Conservation (phyloP, 1,140 invertebrate species). For the Metopolophium dirhodum region DNA sequence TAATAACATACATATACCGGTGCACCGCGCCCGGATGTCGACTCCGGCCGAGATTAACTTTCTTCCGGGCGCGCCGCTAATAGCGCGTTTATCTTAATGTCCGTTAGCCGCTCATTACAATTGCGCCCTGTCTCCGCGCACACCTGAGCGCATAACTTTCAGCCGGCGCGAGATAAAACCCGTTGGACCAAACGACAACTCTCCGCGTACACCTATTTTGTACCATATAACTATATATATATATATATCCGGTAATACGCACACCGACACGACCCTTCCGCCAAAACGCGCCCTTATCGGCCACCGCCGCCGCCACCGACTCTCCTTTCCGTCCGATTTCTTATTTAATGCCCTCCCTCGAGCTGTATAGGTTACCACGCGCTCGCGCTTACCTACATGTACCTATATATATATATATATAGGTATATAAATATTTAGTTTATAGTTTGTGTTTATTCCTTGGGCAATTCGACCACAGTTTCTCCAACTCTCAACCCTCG, state of each 20-base stretch:
- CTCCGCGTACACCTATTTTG: background rate
- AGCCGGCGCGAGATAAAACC: slow-evolving; percentile 47
- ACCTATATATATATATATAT: too few species aligned
- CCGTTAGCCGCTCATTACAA: slow-evolving; percentile 56
- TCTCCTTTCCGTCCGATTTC: background rate
- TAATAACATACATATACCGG: background rate
- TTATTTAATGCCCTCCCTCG: slow-evolving; percentile 4
- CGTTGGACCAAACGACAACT: slow-evolving; percentile 52
- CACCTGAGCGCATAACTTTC: slow-evolving; percentile 38
- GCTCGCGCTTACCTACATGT: background rate
- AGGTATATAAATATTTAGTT: too few species aligned
- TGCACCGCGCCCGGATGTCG: background rate
- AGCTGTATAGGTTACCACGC: background rate
- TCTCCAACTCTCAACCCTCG: background rate
- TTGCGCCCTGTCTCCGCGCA: slow-evolving; percentile 31
- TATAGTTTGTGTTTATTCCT: background rate
- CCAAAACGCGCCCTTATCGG: background rate
- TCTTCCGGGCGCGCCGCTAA: slow-evolving; percentile 40
- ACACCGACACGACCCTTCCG: background rate
- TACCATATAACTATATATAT: background rate
- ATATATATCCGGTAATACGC: background rate
- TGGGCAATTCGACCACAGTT: background rate
- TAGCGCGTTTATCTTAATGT: slow-evolving; percentile 56
- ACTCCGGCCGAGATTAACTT: slow-evolving; percentile 42
- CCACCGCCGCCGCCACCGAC: background rate